Conservation (phyloP, 1,140 invertebrate genomes). For the Trichonephila clavipes region DNA sequence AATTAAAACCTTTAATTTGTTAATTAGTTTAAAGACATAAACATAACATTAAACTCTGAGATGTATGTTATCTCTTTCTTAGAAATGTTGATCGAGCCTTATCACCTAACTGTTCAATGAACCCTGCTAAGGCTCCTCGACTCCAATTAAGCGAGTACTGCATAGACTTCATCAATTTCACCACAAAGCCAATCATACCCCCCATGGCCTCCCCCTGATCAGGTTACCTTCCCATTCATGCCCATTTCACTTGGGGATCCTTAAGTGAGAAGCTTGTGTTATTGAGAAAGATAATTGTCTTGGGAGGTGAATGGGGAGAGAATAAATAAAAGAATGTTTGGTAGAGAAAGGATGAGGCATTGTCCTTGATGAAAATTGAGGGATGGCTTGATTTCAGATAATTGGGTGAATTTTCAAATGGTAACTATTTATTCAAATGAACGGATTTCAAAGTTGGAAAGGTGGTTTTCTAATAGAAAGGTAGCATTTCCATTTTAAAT, state of each 20-base stretch:
- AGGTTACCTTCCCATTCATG: not conserved
- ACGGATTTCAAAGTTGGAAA: too few species aligned
- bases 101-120: not conserved
- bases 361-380: not conserved
- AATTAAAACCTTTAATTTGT: not conserved
- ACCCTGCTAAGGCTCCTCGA: not conserved
- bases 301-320: not conserved
- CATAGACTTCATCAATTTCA: conserved; percentile 23
- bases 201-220: not conserved
- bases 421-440: too few species aligned
- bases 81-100: not conserved
- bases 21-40: not conserved
- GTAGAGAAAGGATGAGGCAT: not conserved
- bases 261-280: not conserved
- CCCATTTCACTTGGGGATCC: not conserved
- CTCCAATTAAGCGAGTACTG: not conserved
- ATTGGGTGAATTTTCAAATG: not conserved
- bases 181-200: conserved; percentile 23
- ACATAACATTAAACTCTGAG: not conserved
- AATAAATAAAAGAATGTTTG: not conserved
- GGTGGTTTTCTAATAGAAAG: too few species aligned
- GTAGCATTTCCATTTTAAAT: too few species aligned
- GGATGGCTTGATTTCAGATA: not conserved
- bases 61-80: not conserved
- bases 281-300: conserved; percentile 18